Percentiles rank a stretch among this genome's conserved stretches.
These are phyloP conservation scores for Hesperophylax magnus DNA, from an alignment of 1,140 invertebrate species.

Conservation along the genomic window DNA sequence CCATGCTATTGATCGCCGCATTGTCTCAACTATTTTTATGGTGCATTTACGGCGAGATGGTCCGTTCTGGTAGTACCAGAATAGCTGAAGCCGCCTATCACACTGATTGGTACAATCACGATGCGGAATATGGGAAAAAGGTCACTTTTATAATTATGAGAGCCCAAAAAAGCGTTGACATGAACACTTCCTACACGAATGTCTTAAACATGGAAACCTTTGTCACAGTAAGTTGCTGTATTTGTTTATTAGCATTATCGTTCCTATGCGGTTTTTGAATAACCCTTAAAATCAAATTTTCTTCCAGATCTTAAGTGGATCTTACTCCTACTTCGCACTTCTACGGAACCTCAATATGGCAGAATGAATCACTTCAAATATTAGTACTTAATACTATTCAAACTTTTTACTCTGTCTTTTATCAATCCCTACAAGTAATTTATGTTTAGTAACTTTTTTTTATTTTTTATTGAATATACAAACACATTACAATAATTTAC, in stretches of 20 bases:
- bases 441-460: no score
- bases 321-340: slow-evolving; percentile 54
- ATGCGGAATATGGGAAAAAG: slow-evolving; percentile 50
- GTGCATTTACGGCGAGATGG: slow-evolving; percentile 48
- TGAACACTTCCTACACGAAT: slow-evolving; percentile 59
- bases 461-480: no score
- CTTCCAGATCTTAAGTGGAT: slow-evolving; percentile 51
- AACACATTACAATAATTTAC: no score
- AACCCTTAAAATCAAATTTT: neutral
- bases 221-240: slow-evolving; percentile 31
- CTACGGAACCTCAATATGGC: slow-evolving; percentile 37
- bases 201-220: slow-evolving; percentile 43
- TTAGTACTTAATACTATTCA: neutral
- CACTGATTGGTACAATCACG: slow-evolving; percentile 55
- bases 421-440: no score
- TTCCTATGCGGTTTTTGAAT: no score
- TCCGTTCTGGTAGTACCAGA: slow-evolving; percentile 52
- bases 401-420: neutral
- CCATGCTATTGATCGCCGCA: slow-evolving; percentile 19
- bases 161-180: slow-evolving; percentile 60
- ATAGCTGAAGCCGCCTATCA: slow-evolving; percentile 59
- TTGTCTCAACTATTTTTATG: slow-evolving; percentile 47
- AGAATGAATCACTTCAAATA: slow-evolving; percentile 7
- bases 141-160: slow-evolving; percentile 59
- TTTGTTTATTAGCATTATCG: no score